Conservation (phyloP, 1,140 invertebrate genomes). For the Mamestra configurata region DNA sequence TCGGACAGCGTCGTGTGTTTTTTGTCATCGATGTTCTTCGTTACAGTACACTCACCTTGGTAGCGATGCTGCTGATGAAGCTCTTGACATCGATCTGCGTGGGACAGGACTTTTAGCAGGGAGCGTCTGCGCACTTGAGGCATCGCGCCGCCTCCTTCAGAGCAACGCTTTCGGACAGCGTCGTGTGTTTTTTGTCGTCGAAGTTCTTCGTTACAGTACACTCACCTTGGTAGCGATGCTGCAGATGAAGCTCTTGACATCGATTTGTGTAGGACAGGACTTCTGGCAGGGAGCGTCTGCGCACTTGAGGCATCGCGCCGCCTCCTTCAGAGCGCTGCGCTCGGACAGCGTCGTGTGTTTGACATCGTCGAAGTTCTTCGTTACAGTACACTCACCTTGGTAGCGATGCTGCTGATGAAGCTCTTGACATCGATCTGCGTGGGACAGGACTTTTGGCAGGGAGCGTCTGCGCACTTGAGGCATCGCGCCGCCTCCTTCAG, state of each 20-base stretch:
- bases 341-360: slow-evolving; percentile 99
- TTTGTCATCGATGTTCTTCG: slow-evolving; percentile 98
- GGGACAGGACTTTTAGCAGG: slow-evolving; percentile 99
- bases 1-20: slow-evolving; percentile 99
- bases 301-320: slow-evolving; percentile 97
- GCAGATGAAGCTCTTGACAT: slow-evolving; percentile 98
- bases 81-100: slow-evolving; percentile 99
- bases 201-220: slow-evolving; percentile 95
- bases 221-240: slow-evolving; percentile 97
- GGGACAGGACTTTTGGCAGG: slow-evolving; percentile 99
- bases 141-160: slow-evolving; percentile 96
- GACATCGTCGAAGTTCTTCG: slow-evolving; percentile 98
- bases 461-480: slow-evolving; percentile 99
- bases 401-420: slow-evolving; percentile 98
- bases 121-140: slow-evolving; percentile 98
- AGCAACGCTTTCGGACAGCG: slow-evolving; percentile 97
- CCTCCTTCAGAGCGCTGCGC: slow-evolving; percentile 96
- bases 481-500: slow-evolving; percentile 96
- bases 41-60: slow-evolving; percentile 92
- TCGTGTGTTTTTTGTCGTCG: slow-evolving; percentile 99
- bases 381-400: slow-evolving; percentile 92
- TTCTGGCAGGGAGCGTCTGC: slow-evolving; percentile 99
- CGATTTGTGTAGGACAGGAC: slow-evolving; percentile 98
- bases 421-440: slow-evolving; percentile 99
- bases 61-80: slow-evolving; percentile 98